phyloP scores from a whole-genome alignment of 1,140 invertebrate genomes.

The Drosophila willistoni region DNA sequence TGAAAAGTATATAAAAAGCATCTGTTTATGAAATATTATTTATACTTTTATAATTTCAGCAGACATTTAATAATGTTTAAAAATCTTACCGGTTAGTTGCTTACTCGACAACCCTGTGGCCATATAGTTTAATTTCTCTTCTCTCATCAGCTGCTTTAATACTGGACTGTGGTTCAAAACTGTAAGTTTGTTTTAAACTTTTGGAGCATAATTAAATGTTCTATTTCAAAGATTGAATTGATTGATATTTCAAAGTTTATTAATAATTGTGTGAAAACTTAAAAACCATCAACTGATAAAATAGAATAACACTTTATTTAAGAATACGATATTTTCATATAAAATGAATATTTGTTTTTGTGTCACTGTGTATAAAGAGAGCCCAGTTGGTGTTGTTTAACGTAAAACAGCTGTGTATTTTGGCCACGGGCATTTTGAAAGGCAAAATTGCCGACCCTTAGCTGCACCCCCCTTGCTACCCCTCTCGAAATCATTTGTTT shows the following conservation, averaged over 20 bases:
- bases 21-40: not conserved
- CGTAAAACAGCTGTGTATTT: slow-evolving; percentile 51
- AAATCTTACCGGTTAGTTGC: too few species aligned
- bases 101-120: slow-evolving; percentile 1
- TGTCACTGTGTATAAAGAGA: not conserved
- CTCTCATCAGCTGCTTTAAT: slow-evolving; percentile 28
- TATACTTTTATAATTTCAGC: not conserved
- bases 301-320: not conserved
- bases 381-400: slow-evolving; percentile 53
- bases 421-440: slow-evolving; percentile 14
- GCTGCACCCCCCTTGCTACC: not conserved
- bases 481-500: slow-evolving; percentile 19
- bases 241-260: too few species aligned
- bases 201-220: too few species aligned
- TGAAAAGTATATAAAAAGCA: not conserved
- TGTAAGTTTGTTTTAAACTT: not conserved
- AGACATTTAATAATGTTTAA: not conserved
- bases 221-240: too few species aligned
- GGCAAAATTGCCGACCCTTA: not conserved
- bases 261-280: too few species aligned
- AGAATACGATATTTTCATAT: not conserved
- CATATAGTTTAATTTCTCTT: not conserved
- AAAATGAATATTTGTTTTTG: not conserved
- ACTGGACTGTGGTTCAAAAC: not conserved
- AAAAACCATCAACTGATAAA: not conserved